Conservation (phyloP, 1,140 invertebrate genomes). For the Rhopalosiphum padi region DNA sequence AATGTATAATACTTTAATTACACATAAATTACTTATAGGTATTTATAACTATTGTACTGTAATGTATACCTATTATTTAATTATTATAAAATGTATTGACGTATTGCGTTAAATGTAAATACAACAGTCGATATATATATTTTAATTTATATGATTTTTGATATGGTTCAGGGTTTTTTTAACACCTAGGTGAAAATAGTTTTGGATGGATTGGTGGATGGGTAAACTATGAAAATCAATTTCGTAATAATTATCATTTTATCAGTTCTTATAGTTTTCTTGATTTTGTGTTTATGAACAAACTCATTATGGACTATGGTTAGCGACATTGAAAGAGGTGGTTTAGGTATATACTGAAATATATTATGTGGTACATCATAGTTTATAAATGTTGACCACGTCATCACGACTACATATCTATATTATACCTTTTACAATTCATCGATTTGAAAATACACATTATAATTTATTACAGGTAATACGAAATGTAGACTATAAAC, state of each 20-base stretch:
- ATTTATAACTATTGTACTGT: not conserved
- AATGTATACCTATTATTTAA: not conserved
- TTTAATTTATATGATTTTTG: not conserved
- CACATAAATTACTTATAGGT: not conserved
- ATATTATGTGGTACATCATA: not conserved
- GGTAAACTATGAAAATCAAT: not conserved
- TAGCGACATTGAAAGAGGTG: not conserved
- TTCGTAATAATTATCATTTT: not conserved
- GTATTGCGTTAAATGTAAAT: not conserved
- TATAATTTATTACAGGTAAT: not conserved
- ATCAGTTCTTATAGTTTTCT: not conserved
- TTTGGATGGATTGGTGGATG: not conserved
- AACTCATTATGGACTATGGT: not conserved
- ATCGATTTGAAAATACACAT: not conserved
- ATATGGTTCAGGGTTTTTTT: not conserved
- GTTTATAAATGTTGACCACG: not conserved
- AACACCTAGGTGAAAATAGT: not conserved
- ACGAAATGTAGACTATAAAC: not conserved
- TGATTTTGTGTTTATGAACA: not conserved
- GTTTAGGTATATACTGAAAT: not conserved
- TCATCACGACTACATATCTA: not conserved
- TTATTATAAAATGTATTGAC: not conserved
- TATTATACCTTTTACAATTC: not conserved
- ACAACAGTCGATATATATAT: not conserved
- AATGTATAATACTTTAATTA: not conserved